A percentile compares a stretch with the other conserved stretches of the same genome.
These are phyloP conservation scores for Forbesichthys agassizii DNA, from an alignment of 2,113 vertebrate genomes.

Conservation along the genomic window DNA sequence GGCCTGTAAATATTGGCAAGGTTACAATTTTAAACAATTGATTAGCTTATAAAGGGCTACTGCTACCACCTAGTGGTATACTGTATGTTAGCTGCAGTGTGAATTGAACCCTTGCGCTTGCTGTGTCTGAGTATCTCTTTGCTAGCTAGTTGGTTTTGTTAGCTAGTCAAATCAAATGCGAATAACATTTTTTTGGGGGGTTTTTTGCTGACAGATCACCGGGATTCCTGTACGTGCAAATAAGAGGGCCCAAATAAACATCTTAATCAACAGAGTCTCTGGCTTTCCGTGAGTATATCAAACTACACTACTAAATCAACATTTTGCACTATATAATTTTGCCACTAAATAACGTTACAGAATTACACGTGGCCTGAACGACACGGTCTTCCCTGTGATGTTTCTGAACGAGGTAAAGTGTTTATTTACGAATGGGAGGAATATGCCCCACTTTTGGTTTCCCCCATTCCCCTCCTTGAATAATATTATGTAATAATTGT, in stretches of 20 bases:
- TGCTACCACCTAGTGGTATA: conserved; percentile 39
- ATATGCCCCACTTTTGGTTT: not conserved
- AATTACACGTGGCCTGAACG: conserved; percentile 55
- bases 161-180: not conserved
- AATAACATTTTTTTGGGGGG: not conserved
- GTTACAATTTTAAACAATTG: not conserved
- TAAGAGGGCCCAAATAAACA: conserved; percentile 79
- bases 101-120: not conserved
- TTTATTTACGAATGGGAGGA: not conserved
- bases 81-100: not conserved
- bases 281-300: conserved; percentile 72
- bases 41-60: not conserved
- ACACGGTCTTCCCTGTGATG: conserved; percentile 74
- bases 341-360: conserved; percentile 47
- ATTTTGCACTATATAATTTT: not conserved
- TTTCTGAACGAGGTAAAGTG: conserved; percentile 77
- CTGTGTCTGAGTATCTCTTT: not conserved
- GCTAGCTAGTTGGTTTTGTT: not conserved
- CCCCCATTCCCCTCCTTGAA: too few species aligned
- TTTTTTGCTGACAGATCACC: conserved; percentile 61
- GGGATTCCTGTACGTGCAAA: conserved; percentile 76
- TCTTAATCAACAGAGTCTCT: conserved; percentile 45
- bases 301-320: not conserved
- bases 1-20: too few species aligned
- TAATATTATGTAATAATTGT: not conserved